A percentile compares a stretch with the other conserved stretches of the same genome.
Evolutionary conservation across 2,888 invertebrate genomes (phyloP).

Genomic region (Nowickia ferox): DNA sequence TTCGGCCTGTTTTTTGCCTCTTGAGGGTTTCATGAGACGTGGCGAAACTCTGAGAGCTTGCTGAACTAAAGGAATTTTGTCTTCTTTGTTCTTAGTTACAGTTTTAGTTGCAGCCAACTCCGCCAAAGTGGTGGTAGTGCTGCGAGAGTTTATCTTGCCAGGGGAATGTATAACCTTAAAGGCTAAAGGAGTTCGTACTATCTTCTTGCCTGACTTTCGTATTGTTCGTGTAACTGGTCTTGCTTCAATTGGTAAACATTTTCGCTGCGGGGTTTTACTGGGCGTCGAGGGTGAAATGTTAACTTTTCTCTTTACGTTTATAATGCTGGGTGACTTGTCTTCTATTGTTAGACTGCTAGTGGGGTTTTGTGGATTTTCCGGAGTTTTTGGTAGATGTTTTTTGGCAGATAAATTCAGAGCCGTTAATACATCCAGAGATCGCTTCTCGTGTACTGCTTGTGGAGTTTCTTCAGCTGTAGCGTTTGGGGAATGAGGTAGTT

Average conservation of each 20-base stretch:
- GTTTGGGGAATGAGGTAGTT: conserved; percentile 33
- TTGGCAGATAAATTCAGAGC: conserved; percentile 81
- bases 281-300: conserved; percentile 47
- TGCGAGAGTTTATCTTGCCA: conserved; percentile 66
- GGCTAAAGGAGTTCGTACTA: conserved; percentile 71
- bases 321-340: conserved; percentile 55
- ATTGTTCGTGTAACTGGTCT: conserved; percentile 73
- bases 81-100: conserved; percentile 45
- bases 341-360: conserved; percentile 35
- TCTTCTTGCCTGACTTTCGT: conserved; percentile 66
- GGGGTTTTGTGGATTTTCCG: conserved; percentile 39
- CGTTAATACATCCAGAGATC: conserved; percentile 78
- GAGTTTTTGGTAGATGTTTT: conserved; percentile 73
- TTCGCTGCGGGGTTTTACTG: conserved; percentile 70
- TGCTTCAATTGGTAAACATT: conserved; percentile 76
- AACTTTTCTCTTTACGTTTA: conserved; percentile 42
- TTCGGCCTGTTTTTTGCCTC: conserved; percentile 14
- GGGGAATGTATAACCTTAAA: conserved; percentile 68
- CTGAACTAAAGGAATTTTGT: background rate
- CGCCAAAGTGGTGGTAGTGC: conserved; percentile 61
- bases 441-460: conserved; percentile 55
- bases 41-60: conserved; percentile 64
- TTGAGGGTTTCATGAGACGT: conserved; percentile 60
- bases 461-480: conserved; percentile 67
- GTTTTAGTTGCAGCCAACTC: conserved; percentile 54